phyloP scores from a whole-genome alignment of 92 coral and sea anemone species.

The Palythoa heliodiscus region DNA sequence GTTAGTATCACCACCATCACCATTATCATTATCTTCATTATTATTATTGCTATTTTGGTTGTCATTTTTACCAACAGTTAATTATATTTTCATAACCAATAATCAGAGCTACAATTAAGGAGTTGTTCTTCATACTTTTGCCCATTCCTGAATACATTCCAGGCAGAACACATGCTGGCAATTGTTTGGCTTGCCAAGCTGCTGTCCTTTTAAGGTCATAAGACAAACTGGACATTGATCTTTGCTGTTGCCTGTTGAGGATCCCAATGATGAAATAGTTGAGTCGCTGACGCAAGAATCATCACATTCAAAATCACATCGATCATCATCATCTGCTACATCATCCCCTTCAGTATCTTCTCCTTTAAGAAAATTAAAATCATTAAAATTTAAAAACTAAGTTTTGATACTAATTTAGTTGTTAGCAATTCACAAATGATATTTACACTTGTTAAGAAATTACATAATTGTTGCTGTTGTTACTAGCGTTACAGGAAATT shows the following conservation, averaged over 20 bases:
- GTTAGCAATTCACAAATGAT: too few relatives aligned
- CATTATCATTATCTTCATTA: too few relatives aligned
- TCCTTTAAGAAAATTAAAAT: background rate
- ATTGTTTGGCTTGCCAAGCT: slow-evolving; percentile 86
- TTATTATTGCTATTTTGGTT: too few relatives aligned
- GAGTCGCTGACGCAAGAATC: slow-evolving; percentile 49
- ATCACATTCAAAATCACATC: slow-evolving; percentile 32
- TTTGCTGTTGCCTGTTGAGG: slow-evolving; percentile 24
- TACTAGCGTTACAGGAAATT: too few relatives aligned
- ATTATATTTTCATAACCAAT: too few relatives aligned
- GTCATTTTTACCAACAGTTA: too few relatives aligned
- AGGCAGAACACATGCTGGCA: slow-evolving; percentile 93
- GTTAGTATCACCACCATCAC: too few relatives aligned
- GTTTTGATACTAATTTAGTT: too few relatives aligned
- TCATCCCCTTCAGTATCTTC: slow-evolving; percentile 51
- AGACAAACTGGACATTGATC: slow-evolving; percentile 94
- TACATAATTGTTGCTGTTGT: too few relatives aligned
- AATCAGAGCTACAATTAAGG: background rate
- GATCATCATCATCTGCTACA: slow-evolving; percentile 37
- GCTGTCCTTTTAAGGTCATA: slow-evolving; percentile 88
- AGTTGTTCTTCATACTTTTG: slow-evolving; percentile 70
- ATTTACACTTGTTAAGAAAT: too few relatives aligned
- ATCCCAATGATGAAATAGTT: slow-evolving; percentile 38
- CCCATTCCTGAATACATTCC: slow-evolving; percentile 93
- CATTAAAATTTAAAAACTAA: background rate